Evolutionary conservation across 2,888 invertebrate species (phyloP).

Genomic region (Polyommatus iphigenia): DNA sequence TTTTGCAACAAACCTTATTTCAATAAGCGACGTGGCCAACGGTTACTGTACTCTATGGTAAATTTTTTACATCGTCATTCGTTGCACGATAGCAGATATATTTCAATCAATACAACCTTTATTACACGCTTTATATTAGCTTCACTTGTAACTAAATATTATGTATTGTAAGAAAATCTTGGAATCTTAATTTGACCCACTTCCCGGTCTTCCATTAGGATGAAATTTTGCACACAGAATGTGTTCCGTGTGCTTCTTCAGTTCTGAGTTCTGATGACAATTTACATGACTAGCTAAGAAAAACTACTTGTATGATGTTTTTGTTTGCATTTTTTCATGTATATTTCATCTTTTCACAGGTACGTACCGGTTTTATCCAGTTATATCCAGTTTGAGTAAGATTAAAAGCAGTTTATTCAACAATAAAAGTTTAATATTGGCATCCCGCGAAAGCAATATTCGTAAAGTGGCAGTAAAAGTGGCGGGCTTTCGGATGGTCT

Average conservation of each 20-base stretch:
- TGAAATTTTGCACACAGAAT: no score
- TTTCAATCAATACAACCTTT: no score
- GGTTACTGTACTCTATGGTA: not conserved
- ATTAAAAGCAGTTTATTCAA: constrained; percentile 31
- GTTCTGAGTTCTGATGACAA: no score
- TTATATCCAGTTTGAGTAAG: constrained; percentile 25
- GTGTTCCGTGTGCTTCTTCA: no score
- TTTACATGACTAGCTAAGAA: no score
- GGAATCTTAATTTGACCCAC: no score
- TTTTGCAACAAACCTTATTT: constrained; percentile 34
- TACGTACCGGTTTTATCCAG: constrained; percentile 49
- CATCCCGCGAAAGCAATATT: constrained; percentile 25
- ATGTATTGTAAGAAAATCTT: no score
- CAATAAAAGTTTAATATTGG: constrained; percentile 29
- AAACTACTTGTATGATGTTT: no score
- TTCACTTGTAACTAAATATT: no score
- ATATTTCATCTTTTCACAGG: constrained; percentile 50
- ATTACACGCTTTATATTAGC: no score
- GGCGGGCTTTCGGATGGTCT: constrained; percentile 13
- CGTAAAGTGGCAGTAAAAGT: constrained; percentile 10
- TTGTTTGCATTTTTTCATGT: not conserved
- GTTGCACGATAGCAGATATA: no score
- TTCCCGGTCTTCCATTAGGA: no score
- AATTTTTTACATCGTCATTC: not conserved
- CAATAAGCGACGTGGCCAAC: not conserved